Conservation (phyloP, 2,888 invertebrate species). For the Cataglyphis rosenhaueri region DNA sequence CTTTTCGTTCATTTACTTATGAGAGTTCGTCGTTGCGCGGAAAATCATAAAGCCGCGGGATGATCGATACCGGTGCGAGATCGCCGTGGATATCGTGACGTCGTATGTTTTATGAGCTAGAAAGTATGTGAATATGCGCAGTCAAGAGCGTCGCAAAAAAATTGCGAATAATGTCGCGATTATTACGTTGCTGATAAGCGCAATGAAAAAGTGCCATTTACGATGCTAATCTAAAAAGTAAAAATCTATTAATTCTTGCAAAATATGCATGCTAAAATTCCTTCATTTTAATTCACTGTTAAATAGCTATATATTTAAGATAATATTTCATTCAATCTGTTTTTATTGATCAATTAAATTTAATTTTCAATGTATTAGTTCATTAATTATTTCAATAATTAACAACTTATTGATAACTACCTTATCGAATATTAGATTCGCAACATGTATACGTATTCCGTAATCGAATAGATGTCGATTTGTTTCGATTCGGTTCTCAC, state of each 20-base stretch:
- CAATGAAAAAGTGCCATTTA: neutral
- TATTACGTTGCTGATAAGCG: neutral
- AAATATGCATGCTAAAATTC: neutral
- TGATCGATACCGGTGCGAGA: conserved; percentile 76
- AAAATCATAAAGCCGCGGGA: conserved; percentile 78
- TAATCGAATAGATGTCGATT: conserved; percentile 31
- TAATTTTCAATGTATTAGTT: conserved; percentile 1
- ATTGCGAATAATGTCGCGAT: conserved; percentile 34
- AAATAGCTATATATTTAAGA: neutral
- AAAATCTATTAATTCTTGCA: neutral
- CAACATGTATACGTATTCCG: neutral
- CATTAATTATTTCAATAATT: conserved; percentile 2
- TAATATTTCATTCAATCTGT: neutral
- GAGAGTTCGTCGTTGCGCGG: conserved; percentile 59
- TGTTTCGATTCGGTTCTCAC: conserved; percentile 43
- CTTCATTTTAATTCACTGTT: neutral
- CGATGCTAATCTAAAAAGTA: neutral
- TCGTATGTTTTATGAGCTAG: conserved; percentile 75
- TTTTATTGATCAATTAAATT: neutral
- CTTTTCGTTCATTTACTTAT: conserved; percentile 1
- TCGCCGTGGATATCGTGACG: conserved; percentile 66
- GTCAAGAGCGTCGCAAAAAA: conserved; percentile 60
- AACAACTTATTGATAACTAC: conserved; percentile 2
- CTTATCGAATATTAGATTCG: neutral
- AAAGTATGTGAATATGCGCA: conserved; percentile 69